Conservation (phyloP, 2,113 vertebrate genomes). For the Athene noctua region DNA sequence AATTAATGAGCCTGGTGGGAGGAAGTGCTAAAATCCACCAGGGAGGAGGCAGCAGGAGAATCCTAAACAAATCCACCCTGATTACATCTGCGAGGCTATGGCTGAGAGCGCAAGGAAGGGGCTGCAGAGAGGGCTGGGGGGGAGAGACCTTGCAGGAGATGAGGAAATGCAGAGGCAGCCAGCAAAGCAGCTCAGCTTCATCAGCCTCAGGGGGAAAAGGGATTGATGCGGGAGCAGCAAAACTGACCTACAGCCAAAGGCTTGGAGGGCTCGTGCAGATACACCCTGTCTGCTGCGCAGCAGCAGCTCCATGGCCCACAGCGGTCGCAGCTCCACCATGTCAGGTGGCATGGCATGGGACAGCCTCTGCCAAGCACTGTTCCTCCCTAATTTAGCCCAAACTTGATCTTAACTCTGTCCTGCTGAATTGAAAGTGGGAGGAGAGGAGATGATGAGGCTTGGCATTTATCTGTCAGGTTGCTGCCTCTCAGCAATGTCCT, state of each 20-base stretch:
- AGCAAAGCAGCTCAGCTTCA: not conserved
- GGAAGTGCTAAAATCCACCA: not conserved
- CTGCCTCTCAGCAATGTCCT: not conserved
- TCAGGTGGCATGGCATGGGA: not conserved
- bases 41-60: slow-evolving; percentile 17
- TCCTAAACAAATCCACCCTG: not conserved
- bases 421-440: not conserved
- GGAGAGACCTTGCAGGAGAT: not conserved
- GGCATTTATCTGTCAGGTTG: not conserved
- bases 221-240: not conserved
- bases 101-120: not conserved
- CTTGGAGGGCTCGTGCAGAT: not conserved
- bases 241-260: not conserved
- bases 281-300: not conserved
- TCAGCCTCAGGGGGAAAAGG: fast-evolving
- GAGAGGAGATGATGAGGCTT: not conserved
- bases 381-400: not conserved
- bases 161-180: not conserved
- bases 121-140: not conserved
- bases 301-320: not conserved
- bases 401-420: not conserved
- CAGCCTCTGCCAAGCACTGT: not conserved
- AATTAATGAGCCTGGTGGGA: not conserved
- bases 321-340: not conserved
- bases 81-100: not conserved